Conservation (phyloP, 2,888 invertebrate species). For the Eustalomyia histrio region DNA sequence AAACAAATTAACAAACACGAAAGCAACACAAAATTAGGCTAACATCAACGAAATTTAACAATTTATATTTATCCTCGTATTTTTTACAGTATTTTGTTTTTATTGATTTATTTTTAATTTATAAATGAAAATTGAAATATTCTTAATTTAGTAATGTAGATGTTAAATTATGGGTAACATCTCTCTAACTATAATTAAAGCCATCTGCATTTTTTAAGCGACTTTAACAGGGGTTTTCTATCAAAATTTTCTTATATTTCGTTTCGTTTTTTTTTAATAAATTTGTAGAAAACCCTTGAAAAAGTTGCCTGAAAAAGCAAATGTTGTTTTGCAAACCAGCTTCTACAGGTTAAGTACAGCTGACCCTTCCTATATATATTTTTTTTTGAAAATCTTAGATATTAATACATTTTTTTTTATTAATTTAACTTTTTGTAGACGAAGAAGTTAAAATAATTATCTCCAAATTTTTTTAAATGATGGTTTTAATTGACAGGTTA, state of each 20-base stretch:
- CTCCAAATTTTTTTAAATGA: neutral
- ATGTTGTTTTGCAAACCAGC: no score
- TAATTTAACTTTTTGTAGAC: constrained; percentile 52
- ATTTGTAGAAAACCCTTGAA: no score
- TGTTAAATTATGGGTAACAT: constrained; percentile 15
- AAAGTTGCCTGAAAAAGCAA: no score
- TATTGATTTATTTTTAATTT: constrained; percentile 45
- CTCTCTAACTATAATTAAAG: constrained; percentile 30
- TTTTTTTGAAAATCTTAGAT: neutral
- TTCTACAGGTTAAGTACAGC: constrained; percentile 58
- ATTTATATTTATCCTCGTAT: no score
- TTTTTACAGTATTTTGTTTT: no score
- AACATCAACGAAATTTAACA: no score
- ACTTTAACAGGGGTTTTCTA: no score
- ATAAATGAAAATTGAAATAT: constrained; percentile 50
- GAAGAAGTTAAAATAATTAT: constrained; percentile 3
- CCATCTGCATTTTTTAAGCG: no score
- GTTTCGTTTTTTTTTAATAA: no score
- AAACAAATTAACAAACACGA: no score
- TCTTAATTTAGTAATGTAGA: constrained; percentile 24
- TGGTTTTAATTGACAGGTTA: constrained; percentile 45
- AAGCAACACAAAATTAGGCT: no score
- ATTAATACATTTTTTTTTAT: neutral
- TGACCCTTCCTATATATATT: constrained; percentile 19
- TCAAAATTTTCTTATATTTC: no score